Evolutionary conservation across 2,797 vertebrate genomes (phyloP), one percentile per base, ranked within the genome.

Genomic region (Microhierax caerulescens): DNA sequence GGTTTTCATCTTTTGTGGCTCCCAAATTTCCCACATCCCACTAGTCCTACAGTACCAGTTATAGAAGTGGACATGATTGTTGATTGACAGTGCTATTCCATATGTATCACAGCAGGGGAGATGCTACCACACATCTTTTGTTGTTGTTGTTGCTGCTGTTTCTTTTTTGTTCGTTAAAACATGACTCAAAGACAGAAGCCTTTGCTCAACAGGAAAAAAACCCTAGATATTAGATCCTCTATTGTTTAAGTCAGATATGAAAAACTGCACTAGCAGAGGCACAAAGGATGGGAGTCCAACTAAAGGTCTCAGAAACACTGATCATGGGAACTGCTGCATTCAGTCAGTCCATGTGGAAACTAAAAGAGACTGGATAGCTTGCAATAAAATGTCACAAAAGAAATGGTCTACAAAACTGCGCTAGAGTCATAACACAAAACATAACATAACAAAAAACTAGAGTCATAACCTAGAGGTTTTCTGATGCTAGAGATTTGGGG

Each of bases 181-280:
- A 72, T 86, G 53, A 95, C 83, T 97, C 56, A 93, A 96, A 97
- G 91, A 95, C 76, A 94, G 91, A 96, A 90, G 67, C 11, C 51
- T 89, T 91, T 76, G 39, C 79, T 96, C 78, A 93, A 68, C 13
- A 34, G 13, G 32, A 4, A 60, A 7, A 82, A 76, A 80, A 69
- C 1, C 2, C 4, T 82, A 86, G 53, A 88, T 50, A 89, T 60
- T 76, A 80, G 76, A 96, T 73, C 92, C 53, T n/a, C 85, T 94
- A 18, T 83, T 96, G 93, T 92, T 97, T 96, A 93, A 90, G 48
- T 94, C 83, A 95, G 73, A 88, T 76, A 32, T 56, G 93, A 83
- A 39, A 63, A 64, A 43, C 25, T 80, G 72, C 23, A 11, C 37
- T 47, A 68, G 50, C 41, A 61, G 32, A 51, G 34, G 30, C 61